Conservation (phyloP, 2,797 vertebrate species). For the Scyliorhinus canicula region DNA sequence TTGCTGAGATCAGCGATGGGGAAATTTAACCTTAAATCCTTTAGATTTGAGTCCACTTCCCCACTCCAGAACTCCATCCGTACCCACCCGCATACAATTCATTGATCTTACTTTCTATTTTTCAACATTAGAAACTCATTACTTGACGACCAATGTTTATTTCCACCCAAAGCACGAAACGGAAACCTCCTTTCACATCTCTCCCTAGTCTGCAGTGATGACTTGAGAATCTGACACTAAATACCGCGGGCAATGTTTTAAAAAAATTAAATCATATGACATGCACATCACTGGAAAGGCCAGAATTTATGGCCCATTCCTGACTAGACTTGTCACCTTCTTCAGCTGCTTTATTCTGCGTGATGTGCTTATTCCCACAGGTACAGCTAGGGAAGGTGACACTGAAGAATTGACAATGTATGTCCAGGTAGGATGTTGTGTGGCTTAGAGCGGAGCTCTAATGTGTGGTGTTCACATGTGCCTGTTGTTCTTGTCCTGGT, state of each 20-base stretch:
- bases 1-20: not conserved
- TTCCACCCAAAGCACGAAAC: not conserved
- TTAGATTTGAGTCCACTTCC: not conserved
- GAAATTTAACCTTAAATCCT: not conserved
- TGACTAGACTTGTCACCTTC: no score
- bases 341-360: no score
- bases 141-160: not conserved
- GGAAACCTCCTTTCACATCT: not conserved
- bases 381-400: no score
- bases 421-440: no score
- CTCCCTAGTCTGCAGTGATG: not conserved
- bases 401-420: no score
- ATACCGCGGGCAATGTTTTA: not conserved
- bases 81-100: not conserved
- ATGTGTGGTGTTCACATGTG: no score
- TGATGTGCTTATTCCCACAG: no score
- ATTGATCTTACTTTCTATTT: not conserved
- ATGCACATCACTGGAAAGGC: no score
- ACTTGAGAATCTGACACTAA: not conserved
- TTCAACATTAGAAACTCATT: not conserved
- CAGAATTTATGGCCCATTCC: no score
- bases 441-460: no score
- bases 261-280: no score
- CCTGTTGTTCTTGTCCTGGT: no score
- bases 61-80: not conserved